phyloP scores from a whole-genome alignment of 2,113 vertebrate genomes.

The Catagonus wagneri region DNA sequence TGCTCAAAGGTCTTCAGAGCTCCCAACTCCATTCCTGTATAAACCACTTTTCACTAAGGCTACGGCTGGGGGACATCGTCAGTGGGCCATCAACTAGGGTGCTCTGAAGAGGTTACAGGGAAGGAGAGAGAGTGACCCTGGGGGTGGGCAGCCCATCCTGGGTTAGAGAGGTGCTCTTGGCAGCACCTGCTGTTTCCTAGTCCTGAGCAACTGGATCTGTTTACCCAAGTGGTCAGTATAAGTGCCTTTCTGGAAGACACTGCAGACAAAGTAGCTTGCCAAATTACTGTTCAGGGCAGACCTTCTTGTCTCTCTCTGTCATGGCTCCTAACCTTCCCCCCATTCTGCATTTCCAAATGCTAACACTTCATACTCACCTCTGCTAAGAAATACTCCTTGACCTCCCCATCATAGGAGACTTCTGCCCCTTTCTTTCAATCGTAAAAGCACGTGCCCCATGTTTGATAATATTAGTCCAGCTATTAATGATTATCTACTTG shows the following conservation, averaged over 20 bases:
- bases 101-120: neutral
- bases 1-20: neutral
- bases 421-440: neutral
- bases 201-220: constrained; percentile 44
- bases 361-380: neutral
- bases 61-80: neutral
- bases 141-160: rapidly evolving
- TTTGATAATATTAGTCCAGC: neutral
- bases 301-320: neutral
- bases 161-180: neutral
- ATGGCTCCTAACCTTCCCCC: constrained; percentile 18
- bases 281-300: constrained; percentile 23
- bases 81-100: neutral
- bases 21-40: neutral
- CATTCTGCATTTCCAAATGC: constrained; percentile 46
- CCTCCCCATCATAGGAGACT: neutral
- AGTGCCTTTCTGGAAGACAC: constrained; percentile 25
- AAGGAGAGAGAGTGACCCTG: rapidly evolving
- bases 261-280: constrained; percentile 25
- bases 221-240: constrained; percentile 52
- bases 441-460: neutral
- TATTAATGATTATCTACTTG: neutral
- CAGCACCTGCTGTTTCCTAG: neutral
- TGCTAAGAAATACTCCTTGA: neutral
- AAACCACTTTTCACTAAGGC: neutral